These are phyloP conservation scores for Apostichopus japonicus DNA, from an alignment of 35 echinoderm and acorn worm species.

Conservation along the genomic window DNA sequence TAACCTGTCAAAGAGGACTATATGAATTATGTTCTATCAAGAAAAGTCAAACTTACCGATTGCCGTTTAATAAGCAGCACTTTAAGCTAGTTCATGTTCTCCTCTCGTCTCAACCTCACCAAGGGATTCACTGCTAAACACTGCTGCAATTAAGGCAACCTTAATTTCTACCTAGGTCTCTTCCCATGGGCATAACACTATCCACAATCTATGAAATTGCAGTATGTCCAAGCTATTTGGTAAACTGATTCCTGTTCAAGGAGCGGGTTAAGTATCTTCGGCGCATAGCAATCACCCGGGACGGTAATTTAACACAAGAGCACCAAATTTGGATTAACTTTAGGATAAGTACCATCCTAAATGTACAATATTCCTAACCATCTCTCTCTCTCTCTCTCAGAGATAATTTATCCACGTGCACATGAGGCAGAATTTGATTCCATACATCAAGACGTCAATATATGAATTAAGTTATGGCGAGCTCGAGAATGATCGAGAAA, in stretches of 20 bases:
- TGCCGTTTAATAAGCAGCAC: too few species aligned
- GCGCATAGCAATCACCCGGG: not conserved
- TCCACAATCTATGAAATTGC: not conserved
- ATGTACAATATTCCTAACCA: not conserved
- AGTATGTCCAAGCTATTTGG: not conserved
- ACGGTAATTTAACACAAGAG: constrained; percentile 6
- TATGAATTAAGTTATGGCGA: too few species aligned
- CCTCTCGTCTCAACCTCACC: too few species aligned
- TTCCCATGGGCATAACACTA: not conserved
- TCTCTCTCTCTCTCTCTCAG: not conserved
- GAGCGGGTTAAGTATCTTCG: not conserved
- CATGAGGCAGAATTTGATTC: not conserved
- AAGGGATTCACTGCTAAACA: too few species aligned
- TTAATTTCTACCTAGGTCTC: not conserved
- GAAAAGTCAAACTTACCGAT: too few species aligned
- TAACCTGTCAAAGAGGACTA: too few species aligned
- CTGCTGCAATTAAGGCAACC: not conserved
- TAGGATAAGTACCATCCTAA: not conserved
- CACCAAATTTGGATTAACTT: not conserved
- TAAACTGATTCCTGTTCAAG: not conserved
- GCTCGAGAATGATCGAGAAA: too few species aligned
- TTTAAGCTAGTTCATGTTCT: too few species aligned
- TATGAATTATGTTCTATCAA: too few species aligned
- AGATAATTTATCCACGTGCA: not conserved
- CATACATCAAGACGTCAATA: not conserved